Evolutionary conservation across 2,888 invertebrate genomes (phyloP).

Genomic region (Apoda limacodes): DNA sequence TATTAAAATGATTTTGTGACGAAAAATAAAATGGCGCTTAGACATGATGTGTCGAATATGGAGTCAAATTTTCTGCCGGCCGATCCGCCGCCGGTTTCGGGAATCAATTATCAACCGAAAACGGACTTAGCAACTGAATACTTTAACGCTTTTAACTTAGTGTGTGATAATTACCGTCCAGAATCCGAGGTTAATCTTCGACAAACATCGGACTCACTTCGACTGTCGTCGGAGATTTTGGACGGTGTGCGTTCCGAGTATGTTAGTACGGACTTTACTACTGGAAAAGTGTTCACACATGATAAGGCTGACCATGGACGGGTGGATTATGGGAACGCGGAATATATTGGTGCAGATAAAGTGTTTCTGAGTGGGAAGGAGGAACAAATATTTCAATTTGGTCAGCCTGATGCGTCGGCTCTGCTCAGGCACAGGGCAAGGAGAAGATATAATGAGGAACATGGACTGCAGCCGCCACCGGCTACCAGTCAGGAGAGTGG

Average conservation of each 20-base stretch:
- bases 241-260: slow-evolving; percentile 41
- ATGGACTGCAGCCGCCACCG: slow-evolving; percentile 48
- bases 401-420: slow-evolving; percentile 72
- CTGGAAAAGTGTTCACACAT: slow-evolving; percentile 20
- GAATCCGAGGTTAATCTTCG: slow-evolving; percentile 46
- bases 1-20: not conserved
- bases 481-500: slow-evolving; percentile 64
- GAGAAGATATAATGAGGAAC: slow-evolving; percentile 54
- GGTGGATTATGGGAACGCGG: slow-evolving; percentile 30
- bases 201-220: slow-evolving; percentile 50
- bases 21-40: slow-evolving; percentile 41
- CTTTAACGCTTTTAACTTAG: slow-evolving; percentile 60
- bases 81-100: slow-evolving; percentile 69
- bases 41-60: slow-evolving; percentile 48
- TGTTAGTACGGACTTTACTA: slow-evolving; percentile 16
- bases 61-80: slow-evolving; percentile 63
- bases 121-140: slow-evolving; percentile 52
- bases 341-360: slow-evolving; percentile 47
- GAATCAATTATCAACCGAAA: slow-evolving; percentile 41
- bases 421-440: slow-evolving; percentile 61
- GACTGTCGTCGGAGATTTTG: slow-evolving; percentile 51
- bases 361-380: slow-evolving; percentile 43
- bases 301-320: slow-evolving; percentile 27
- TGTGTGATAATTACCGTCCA: slow-evolving; percentile 51
- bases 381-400: slow-evolving; percentile 60